phyloP scores from a whole-genome alignment of 1,140 invertebrate genomes.

The Venustaconcha ellipsiformis region DNA sequence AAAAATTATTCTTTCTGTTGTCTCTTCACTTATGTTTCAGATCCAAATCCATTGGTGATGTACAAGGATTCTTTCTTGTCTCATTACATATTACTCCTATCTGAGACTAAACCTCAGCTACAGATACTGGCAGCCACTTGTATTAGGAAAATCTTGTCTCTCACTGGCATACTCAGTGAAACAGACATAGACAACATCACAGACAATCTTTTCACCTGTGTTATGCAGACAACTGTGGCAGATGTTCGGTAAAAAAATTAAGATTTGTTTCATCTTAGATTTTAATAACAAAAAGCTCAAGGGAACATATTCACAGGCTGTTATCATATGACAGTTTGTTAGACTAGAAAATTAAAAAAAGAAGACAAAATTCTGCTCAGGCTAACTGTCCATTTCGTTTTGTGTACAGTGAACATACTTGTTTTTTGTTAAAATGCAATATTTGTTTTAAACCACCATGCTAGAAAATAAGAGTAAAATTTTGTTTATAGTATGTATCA shows the following conservation, averaged over 20 bases:
- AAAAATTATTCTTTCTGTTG: neutral
- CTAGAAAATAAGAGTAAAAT: too few relatives aligned
- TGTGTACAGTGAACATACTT: too few relatives aligned
- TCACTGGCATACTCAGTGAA: neutral
- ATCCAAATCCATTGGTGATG: conserved; percentile 7
- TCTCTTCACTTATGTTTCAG: conserved; percentile 1
- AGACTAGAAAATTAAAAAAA: too few relatives aligned
- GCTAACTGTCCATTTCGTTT: too few relatives aligned
- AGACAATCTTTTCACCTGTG: conserved; percentile 4
- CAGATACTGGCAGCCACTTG: conserved; percentile 16
- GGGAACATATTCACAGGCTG: too few relatives aligned
- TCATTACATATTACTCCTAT: conserved; percentile 9
- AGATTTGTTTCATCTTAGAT: too few relatives aligned
- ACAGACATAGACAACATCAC: conserved; percentile 11
- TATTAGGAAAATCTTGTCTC: conserved; percentile 1
- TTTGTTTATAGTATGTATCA: too few relatives aligned
- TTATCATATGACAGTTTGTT: too few relatives aligned
- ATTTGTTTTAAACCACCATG: too few relatives aligned
- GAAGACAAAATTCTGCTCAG: too few relatives aligned
- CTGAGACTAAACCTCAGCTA: neutral
- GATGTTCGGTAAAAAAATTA: conserved; percentile 6
- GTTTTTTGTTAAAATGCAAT: too few relatives aligned
- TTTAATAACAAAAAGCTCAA: too few relatives aligned
- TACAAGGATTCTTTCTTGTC: conserved; percentile 15
- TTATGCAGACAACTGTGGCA: neutral